These are phyloP conservation scores for Syndactyla subalaris DNA, from an alignment of 2,797 vertebrate species.

Conservation along the genomic window DNA sequence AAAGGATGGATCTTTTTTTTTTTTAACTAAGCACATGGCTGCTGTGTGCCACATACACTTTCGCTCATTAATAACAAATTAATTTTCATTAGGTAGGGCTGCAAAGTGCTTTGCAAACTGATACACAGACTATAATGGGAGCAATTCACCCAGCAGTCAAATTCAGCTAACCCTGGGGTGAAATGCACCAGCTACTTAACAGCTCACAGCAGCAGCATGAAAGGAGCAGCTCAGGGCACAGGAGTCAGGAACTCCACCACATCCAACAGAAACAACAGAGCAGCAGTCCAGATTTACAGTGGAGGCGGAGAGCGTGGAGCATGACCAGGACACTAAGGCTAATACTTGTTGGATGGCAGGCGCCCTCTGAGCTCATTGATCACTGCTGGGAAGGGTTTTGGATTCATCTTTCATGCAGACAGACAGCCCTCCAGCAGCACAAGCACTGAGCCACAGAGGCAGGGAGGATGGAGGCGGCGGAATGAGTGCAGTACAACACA, in stretches of 20 bases:
- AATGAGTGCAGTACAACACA: accelerated
- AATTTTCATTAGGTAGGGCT: background rate
- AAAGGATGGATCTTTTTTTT: background rate
- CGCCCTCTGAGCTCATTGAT: constrained; percentile 9
- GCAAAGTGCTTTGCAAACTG: constrained; percentile 34
- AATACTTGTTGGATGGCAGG: constrained; percentile 15
- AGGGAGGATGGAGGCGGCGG: background rate
- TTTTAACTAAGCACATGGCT: background rate
- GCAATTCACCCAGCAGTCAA: constrained; percentile 35
- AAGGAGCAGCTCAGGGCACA: background rate
- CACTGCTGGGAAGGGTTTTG: constrained; percentile 22
- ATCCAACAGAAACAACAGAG: background rate
- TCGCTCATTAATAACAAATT: constrained; percentile 54
- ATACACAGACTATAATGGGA: constrained; percentile 22
- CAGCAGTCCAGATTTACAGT: constrained; percentile 14
- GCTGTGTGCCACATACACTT: background rate
- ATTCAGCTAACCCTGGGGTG: constrained; percentile 25
- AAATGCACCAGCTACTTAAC: constrained; percentile 39
- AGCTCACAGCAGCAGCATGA: background rate
- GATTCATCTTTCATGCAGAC: constrained; percentile 6
- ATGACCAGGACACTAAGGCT: constrained; percentile 10
- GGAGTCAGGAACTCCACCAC: constrained; percentile 6
- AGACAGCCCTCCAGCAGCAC: constrained; percentile 16
- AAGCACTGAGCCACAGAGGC: background rate
- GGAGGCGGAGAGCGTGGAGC: background rate